A percentile compares a stretch with the other conserved stretches of the same genome.
These are phyloP conservation scores for Onychomys torridus DNA, from an alignment of 2,797 vertebrate genomes.

Conservation along the genomic window DNA sequence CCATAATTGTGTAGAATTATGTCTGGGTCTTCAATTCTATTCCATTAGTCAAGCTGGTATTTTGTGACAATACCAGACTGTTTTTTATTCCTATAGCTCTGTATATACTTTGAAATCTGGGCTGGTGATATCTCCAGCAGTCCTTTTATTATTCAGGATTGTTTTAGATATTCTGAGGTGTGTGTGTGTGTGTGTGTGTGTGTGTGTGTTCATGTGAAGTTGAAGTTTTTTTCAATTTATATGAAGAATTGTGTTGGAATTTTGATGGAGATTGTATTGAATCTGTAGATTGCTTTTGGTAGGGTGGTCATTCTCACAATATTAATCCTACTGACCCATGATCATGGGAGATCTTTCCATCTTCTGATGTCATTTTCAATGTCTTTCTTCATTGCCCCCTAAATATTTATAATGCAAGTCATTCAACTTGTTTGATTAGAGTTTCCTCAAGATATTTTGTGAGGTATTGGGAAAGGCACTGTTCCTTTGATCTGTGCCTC, in stretches of 20 bases:
- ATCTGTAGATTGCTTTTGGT: background rate
- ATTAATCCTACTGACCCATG: no score
- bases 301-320: background rate
- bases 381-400: background rate
- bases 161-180: background rate
- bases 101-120: background rate
- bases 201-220: background rate
- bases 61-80: background rate
- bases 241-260: background rate
- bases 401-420: background rate
- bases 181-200: background rate
- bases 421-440: background rate
- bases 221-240: background rate
- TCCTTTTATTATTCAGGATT: background rate
- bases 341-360: background rate
- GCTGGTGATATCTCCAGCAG: background rate
- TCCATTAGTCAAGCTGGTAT: background rate
- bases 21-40: background rate
- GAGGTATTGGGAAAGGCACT: background rate
- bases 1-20: background rate
- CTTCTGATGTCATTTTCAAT: background rate
- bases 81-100: background rate
- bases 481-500: background rate
- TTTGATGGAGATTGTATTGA: background rate
- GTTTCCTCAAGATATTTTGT: background rate